Conservation (phyloP, 64 coral and sea anemone genomes). For the Pachyseris speciosa region DNA sequence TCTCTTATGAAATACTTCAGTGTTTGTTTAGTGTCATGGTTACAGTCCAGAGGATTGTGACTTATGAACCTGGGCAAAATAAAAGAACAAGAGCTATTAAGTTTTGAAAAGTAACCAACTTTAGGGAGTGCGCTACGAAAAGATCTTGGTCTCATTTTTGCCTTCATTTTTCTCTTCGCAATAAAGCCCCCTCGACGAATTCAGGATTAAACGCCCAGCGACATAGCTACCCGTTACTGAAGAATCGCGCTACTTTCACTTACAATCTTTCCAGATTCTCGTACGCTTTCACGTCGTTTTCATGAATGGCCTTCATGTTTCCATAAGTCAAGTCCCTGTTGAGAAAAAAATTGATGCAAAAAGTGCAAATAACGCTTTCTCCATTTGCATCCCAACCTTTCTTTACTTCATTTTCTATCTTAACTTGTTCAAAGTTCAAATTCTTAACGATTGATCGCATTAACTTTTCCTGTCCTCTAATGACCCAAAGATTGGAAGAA, state of each 20-base stretch:
- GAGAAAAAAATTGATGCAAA: neutral
- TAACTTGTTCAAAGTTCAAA: too few species aligned
- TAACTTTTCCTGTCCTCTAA: too few species aligned
- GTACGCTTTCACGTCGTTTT: constrained; percentile 25
- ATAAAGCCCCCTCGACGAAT: too few species aligned
- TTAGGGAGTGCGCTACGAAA: too few species aligned
- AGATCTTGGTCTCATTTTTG: too few species aligned
- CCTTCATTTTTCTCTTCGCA: too few species aligned
- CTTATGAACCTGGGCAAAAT: neutral
- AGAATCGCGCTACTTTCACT: neutral
- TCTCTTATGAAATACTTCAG: constrained; percentile 4
- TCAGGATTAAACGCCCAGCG: too few species aligned
- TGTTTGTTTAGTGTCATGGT: neutral
- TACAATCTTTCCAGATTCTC: constrained; percentile 20
- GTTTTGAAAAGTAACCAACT: neutral
- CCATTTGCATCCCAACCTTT: neutral
- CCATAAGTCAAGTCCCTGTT: constrained; percentile 23
- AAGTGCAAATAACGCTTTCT: too few species aligned
- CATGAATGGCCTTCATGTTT: constrained; percentile 1
- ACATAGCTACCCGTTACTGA: too few species aligned
- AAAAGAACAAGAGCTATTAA: neutral
- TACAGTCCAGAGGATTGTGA: constrained; percentile 30
- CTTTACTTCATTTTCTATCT: too few species aligned
- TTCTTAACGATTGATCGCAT: too few species aligned
- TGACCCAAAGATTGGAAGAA: too few species aligned